phyloP scores from a whole-genome alignment of 2,888 invertebrate genomes.

The Aspidapion aeneum region DNA sequence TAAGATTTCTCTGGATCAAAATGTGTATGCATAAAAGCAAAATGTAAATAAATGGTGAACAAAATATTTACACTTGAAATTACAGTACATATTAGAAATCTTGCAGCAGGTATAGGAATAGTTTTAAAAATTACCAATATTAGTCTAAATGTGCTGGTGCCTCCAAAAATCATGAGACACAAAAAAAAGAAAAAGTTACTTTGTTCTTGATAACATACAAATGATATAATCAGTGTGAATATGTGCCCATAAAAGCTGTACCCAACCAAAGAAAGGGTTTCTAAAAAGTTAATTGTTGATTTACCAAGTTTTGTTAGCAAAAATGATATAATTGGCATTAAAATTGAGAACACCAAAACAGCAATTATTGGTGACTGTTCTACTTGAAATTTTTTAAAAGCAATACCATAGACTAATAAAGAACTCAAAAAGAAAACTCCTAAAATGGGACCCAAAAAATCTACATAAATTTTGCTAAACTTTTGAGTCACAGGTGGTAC shows the following conservation, averaged over 20 bases:
- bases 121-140: slow-evolving; percentile 47
- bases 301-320: slow-evolving; percentile 40
- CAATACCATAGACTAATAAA: slow-evolving; percentile 46
- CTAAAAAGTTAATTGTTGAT: slow-evolving; percentile 41
- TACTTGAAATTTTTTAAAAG: slow-evolving; percentile 38
- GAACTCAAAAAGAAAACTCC: slow-evolving; percentile 42
- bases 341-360: slow-evolving; percentile 39
- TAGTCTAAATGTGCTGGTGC: slow-evolving; percentile 49
- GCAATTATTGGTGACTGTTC: slow-evolving; percentile 41
- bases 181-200: slow-evolving; percentile 50
- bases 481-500: slow-evolving; percentile 44
- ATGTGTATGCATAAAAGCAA: slow-evolving; percentile 52
- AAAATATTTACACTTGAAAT: slow-evolving; percentile 49
- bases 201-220: slow-evolving; percentile 45
- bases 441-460: slow-evolving; percentile 48
- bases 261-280: slow-evolving; percentile 48
- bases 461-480: slow-evolving; percentile 44
- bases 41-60: slow-evolving; percentile 52
- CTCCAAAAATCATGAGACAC: slow-evolving; percentile 48
- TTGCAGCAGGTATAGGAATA: slow-evolving; percentile 48
- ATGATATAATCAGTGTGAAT: slow-evolving; percentile 45
- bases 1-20: too few relatives aligned
- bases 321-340: slow-evolving; percentile 44
- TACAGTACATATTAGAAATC: slow-evolving; percentile 50
- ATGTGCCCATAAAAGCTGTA: slow-evolving; percentile 52